phyloP scores from a whole-genome alignment of 92 coral and sea anemone genomes.

The Paragorgia papillata region DNA sequence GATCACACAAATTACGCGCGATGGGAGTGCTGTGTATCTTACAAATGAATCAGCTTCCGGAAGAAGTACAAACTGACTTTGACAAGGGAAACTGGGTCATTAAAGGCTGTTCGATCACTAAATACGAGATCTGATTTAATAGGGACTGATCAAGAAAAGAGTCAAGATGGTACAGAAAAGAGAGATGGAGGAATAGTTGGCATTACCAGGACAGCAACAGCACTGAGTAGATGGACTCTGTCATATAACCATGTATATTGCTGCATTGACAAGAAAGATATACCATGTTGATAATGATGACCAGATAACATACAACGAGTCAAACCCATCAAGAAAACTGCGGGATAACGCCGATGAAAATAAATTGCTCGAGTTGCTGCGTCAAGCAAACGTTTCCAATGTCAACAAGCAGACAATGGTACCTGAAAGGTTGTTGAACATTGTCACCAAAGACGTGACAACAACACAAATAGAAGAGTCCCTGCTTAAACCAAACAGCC shows the following conservation, averaged over 20 bases:
- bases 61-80: background rate
- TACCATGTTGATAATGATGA: slow-evolving; percentile 18
- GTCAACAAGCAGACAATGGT: background rate
- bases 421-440: slow-evolving; percentile 44
- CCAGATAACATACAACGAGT: slow-evolving; percentile 11
- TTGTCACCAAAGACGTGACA: slow-evolving; percentile 59
- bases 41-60: slow-evolving; percentile 9
- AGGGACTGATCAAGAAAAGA: background rate
- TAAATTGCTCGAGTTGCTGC: background rate
- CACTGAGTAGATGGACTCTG: background rate
- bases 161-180: background rate
- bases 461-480: slow-evolving; percentile 51
- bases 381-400: background rate
- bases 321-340: slow-evolving; percentile 24
- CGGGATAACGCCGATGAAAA: slow-evolving; percentile 41
- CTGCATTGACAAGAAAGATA: slow-evolving; percentile 38
- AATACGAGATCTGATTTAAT: background rate
- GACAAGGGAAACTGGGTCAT: background rate
- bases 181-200: background rate
- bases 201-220: background rate
- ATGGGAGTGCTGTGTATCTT: slow-evolving; percentile 63
- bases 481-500: slow-evolving; percentile 19
- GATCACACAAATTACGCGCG: slow-evolving; percentile 58
- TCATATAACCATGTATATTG: slow-evolving; percentile 36
- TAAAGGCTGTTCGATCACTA: background rate